phyloP scores from a whole-genome alignment of 2,888 invertebrate genomes.

The Orthonychiurus folsomi region DNA sequence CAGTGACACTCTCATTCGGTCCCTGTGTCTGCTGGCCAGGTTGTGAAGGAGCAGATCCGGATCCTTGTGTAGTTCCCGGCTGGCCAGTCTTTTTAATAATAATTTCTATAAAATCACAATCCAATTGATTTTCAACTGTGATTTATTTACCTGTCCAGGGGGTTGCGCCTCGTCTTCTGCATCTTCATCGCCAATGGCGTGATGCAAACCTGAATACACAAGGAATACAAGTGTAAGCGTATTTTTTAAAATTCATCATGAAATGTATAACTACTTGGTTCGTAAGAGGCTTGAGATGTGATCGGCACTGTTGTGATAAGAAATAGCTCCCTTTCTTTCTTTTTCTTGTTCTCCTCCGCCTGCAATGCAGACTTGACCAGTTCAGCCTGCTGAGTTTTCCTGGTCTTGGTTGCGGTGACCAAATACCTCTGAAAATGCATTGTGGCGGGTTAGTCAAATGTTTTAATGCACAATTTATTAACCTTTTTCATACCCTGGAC shows the following conservation, averaged over 20 bases:
- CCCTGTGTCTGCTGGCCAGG: constrained; percentile 16
- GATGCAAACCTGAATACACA: constrained; percentile 36
- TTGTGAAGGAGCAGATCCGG: constrained; percentile 8
- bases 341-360: constrained; percentile 89
- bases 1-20: constrained; percentile 34
- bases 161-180: constrained; percentile 36
- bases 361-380: constrained; percentile 89
- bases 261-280: too few species aligned
- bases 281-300: constrained; percentile 88
- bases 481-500: constrained; percentile 42
- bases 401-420: constrained; percentile 95
- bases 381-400: constrained; percentile 98
- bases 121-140: background rate
- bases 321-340: constrained; percentile 90
- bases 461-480: too few species aligned
- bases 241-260: constrained; percentile 8
- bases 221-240: background rate
- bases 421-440: constrained; percentile 61
- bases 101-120: too few species aligned
- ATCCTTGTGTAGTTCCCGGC: background rate
- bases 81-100: constrained; percentile 7
- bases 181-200: constrained; percentile 38
- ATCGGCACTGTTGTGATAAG: constrained; percentile 92
- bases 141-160: constrained; percentile 18
- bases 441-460: background rate